phyloP scores from a whole-genome alignment of 2,888 invertebrate species.

The Hedychridium roseum region DNA sequence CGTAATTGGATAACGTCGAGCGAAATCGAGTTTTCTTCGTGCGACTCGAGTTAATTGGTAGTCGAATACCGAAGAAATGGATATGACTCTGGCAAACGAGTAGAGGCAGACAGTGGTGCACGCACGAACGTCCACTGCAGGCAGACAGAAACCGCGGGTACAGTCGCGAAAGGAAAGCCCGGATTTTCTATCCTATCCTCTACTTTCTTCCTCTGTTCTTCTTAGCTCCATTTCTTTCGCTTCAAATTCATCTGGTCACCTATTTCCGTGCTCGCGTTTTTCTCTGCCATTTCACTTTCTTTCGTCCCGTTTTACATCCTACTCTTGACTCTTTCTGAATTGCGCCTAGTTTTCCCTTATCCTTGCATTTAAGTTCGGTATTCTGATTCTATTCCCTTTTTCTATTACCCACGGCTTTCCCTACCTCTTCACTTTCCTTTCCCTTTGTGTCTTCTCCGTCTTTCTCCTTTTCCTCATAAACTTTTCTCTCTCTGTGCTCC shows the following conservation, averaged over 20 bases:
- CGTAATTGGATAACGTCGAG: too few species aligned
- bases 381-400: slow-evolving; percentile 1
- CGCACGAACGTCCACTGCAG: slow-evolving; percentile 3
- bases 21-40: too few species aligned
- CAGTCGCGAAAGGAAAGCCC: background rate
- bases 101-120: background rate
- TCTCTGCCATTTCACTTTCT: slow-evolving; percentile 25
- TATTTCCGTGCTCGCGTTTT: slow-evolving; percentile 23
- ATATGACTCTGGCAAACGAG: too few species aligned
- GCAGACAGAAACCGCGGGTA: slow-evolving; percentile 8
- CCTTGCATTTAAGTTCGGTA: slow-evolving; percentile 1
- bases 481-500: too few species aligned
- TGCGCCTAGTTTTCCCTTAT: background rate
- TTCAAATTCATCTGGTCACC: too few species aligned
- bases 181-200: too few species aligned
- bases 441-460: slow-evolving; percentile 3
- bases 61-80: too few species aligned
- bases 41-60: too few species aligned
- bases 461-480: slow-evolving; percentile 12
- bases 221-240: too few species aligned
- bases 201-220: too few species aligned
- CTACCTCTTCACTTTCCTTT: slow-evolving; percentile 1
- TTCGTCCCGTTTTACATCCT: slow-evolving; percentile 8
- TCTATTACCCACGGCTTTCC: too few species aligned
- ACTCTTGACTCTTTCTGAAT: too few species aligned